Percentiles rank a stretch among this genome's conserved stretches.
Conservation (phyloP, 2,797 vertebrate species). For the Anabas testudineus region DNA sequence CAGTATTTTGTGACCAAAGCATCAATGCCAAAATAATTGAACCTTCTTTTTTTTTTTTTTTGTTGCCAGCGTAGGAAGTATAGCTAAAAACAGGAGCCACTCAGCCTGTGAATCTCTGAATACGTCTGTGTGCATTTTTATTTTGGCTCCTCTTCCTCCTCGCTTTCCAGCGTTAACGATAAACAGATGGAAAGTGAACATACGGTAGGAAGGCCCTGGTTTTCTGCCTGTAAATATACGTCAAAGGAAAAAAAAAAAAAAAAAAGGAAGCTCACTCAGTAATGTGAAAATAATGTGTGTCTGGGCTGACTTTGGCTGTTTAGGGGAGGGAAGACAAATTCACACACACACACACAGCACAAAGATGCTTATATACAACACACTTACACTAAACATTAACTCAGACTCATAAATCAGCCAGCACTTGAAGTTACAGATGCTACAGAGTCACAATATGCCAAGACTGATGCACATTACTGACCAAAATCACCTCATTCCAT, state of each 20-base stretch:
- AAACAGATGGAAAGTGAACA: slow-evolving; percentile 73
- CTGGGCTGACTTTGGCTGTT: slow-evolving; percentile 72
- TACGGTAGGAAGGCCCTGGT: slow-evolving; percentile 69
- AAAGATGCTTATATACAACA: slow-evolving; percentile 31
- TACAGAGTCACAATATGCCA: slow-evolving; percentile 32
- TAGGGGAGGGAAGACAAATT: slow-evolving; percentile 56
- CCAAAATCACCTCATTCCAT: slow-evolving; percentile 69
- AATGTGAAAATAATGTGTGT: slow-evolving; percentile 82
- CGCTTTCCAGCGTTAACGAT: slow-evolving; percentile 69
- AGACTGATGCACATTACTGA: slow-evolving; percentile 59
- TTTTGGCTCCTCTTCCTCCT: slow-evolving; percentile 73
- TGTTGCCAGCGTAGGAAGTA: slow-evolving; percentile 79
- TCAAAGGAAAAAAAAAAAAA: slow-evolving; percentile 63
- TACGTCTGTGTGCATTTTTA: slow-evolving; percentile 70
- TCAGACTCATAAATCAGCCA: slow-evolving; percentile 49
- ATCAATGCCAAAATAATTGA: slow-evolving; percentile 99
- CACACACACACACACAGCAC: slow-evolving; percentile 39
- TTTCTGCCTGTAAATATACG: slow-evolving; percentile 79
- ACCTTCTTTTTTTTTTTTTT: slow-evolving; percentile 87
- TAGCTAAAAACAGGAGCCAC: slow-evolving; percentile 71
- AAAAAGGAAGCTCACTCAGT: slow-evolving; percentile 69
- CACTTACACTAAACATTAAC: slow-evolving; percentile 35
- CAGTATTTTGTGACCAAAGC: slow-evolving; percentile 99
- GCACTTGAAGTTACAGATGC: slow-evolving; percentile 59
- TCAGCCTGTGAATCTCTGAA: slow-evolving; percentile 73